Conservation (phyloP, 1,140 invertebrate genomes). For the Drosophila lowei region DNA sequence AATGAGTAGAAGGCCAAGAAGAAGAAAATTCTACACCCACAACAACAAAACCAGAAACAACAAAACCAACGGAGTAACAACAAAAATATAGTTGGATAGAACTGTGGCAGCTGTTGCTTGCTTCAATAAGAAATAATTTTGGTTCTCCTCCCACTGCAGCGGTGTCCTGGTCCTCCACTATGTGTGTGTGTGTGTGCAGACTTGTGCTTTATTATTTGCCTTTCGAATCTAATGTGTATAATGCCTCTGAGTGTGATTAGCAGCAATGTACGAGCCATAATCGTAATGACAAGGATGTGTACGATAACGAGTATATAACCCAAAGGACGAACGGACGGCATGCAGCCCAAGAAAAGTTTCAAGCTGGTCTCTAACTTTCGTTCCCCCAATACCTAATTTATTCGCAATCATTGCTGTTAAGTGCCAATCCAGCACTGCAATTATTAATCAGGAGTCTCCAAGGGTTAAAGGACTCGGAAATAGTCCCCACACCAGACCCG, state of each 20-base stretch:
- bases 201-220: constrained; percentile 49
- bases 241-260: constrained; percentile 67
- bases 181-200: constrained; percentile 17
- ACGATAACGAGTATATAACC: not conserved
- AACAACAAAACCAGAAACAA: not conserved
- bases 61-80: not conserved
- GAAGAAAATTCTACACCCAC: constrained; percentile 3
- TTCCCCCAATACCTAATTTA: constrained; percentile 23
- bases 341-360: not conserved
- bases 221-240: constrained; percentile 58
- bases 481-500: not conserved
- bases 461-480: constrained; percentile 11
- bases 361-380: constrained; percentile 2
- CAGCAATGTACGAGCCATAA: constrained; percentile 40
- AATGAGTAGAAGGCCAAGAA: constrained; percentile 28
- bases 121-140: constrained; percentile 56
- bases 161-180: not conserved
- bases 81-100: not conserved
- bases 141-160: not conserved
- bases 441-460: constrained; percentile 48
- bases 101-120: constrained; percentile 50
- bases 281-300: constrained; percentile 37
- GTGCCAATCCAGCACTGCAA: constrained; percentile 42
- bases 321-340: constrained; percentile 1
- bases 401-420: constrained; percentile 42